Conservation (phyloP, 2,113 vertebrate genomes). For the Chaetodon auriga region DNA sequence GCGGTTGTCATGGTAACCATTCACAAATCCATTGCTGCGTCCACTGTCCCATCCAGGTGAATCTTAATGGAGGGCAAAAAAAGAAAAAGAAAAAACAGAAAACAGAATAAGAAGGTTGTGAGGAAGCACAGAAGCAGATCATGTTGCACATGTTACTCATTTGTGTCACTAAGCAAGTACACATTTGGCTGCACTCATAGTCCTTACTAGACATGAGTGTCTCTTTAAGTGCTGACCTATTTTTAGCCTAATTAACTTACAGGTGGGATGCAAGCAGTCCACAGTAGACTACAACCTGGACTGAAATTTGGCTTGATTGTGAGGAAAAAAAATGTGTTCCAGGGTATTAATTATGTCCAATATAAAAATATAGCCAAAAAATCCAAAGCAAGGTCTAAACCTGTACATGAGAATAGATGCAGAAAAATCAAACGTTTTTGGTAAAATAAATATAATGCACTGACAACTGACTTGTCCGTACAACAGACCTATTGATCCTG, state of each 20-base stretch:
- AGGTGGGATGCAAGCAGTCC: slow-evolving; percentile 25
- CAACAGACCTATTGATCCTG: slow-evolving; percentile 1
- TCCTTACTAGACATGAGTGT: neutral
- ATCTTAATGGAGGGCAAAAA: slow-evolving; percentile 74
- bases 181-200: neutral
- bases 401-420: neutral
- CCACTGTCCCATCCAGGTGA: slow-evolving; percentile 82
- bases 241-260: neutral
- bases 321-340: no score
- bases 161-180: slow-evolving; percentile 14
- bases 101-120: slow-evolving; percentile 4
- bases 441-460: no score
- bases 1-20: slow-evolving; percentile 87
- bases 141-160: neutral
- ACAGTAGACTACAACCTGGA: neutral
- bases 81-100: neutral
- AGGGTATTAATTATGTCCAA: neutral
- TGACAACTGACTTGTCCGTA: neutral
- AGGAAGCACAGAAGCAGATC: neutral
- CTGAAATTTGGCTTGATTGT: neutral
- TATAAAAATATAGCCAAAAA: neutral
- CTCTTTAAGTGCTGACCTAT: slow-evolving; percentile 8
- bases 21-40: slow-evolving; percentile 87
- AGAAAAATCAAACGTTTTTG: neutral
- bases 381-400: slow-evolving; percentile 9